Conservation (phyloP, 1,140 invertebrate species). For the Papilio helenus region DNA sequence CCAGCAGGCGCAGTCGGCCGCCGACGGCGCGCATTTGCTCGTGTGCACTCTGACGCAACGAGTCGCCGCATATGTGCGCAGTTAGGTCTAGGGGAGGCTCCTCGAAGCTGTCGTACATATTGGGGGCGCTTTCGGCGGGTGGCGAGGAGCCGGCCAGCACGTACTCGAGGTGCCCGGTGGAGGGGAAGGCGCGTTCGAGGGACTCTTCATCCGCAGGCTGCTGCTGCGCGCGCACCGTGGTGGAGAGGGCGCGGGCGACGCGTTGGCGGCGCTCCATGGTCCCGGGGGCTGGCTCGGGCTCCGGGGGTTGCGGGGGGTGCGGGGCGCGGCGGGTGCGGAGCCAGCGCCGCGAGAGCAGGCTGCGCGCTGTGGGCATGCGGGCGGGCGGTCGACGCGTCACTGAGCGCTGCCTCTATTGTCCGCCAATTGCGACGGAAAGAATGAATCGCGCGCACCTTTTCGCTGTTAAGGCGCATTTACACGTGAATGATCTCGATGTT, state of each 20-base stretch:
- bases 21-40: constrained; percentile 88
- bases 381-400: constrained; percentile 66
- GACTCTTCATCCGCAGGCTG: constrained; percentile 82
- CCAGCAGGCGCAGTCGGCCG: constrained; percentile 86
- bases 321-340: constrained; percentile 63
- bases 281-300: constrained; percentile 55
- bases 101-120: constrained; percentile 89
- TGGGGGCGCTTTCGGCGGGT: constrained; percentile 88
- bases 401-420: constrained; percentile 66
- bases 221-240: constrained; percentile 57
- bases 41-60: constrained; percentile 87
- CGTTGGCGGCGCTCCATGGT: constrained; percentile 69
- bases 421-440: constrained; percentile 64
- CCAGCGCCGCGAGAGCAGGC: constrained; percentile 69
- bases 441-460: constrained; percentile 72
- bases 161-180: constrained; percentile 87
- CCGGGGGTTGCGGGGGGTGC: constrained; percentile 45
- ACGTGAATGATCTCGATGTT: constrained; percentile 41
- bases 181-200: constrained; percentile 85
- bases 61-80: constrained; percentile 88
- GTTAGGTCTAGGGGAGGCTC: constrained; percentile 88
- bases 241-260: constrained; percentile 61
- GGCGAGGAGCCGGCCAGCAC: constrained; percentile 89
- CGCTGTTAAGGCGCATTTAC: constrained; percentile 53
- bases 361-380: constrained; percentile 76